Evolutionary conservation across 1,140 invertebrate species (phyloP).

Genomic region (Brachionus sp.): DNA sequence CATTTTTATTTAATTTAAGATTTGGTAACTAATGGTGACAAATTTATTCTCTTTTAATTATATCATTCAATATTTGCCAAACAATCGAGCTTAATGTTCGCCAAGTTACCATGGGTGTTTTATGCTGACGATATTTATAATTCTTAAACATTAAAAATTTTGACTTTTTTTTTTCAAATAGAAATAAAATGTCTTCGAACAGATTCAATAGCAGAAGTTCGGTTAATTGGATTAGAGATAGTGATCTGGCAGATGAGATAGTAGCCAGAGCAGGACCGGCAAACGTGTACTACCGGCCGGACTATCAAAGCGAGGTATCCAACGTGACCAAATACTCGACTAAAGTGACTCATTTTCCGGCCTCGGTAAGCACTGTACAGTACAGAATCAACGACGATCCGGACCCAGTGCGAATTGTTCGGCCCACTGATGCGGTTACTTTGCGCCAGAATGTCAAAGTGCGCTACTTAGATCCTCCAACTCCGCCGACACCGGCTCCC

Average conservation of each 20-base stretch:
- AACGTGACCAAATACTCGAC: slow-evolving; percentile 39
- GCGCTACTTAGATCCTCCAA: slow-evolving; percentile 31
- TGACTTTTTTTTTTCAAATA: background rate
- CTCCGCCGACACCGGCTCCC: slow-evolving; percentile 9
- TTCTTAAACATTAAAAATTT: slow-evolving; percentile 13
- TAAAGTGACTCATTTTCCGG: slow-evolving; percentile 31
- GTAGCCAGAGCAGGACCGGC: background rate
- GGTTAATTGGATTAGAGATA: background rate
- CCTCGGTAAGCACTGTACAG: background rate
- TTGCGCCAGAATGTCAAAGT: slow-evolving; percentile 15
- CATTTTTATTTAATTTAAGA: background rate
- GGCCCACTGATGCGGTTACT: background rate
- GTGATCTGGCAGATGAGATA: background rate
- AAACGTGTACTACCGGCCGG: slow-evolving; percentile 6
- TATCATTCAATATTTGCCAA: slow-evolving; percentile 8
- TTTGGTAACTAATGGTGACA: slow-evolving; percentile 11
- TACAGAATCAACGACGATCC: slow-evolving; percentile 35
- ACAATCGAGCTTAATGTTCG: slow-evolving; percentile 10
- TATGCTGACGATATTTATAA: slow-evolving; percentile 7
- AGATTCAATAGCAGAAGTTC: background rate
- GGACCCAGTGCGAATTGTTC: slow-evolving; percentile 23
- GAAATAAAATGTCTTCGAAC: background rate
- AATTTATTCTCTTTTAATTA: background rate
- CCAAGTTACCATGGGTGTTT: slow-evolving; percentile 19
- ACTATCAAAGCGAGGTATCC: background rate